These are phyloP conservation scores for Agonum fuliginosum DNA, from an alignment of 2,888 invertebrate genomes.

Conservation along the genomic window DNA sequence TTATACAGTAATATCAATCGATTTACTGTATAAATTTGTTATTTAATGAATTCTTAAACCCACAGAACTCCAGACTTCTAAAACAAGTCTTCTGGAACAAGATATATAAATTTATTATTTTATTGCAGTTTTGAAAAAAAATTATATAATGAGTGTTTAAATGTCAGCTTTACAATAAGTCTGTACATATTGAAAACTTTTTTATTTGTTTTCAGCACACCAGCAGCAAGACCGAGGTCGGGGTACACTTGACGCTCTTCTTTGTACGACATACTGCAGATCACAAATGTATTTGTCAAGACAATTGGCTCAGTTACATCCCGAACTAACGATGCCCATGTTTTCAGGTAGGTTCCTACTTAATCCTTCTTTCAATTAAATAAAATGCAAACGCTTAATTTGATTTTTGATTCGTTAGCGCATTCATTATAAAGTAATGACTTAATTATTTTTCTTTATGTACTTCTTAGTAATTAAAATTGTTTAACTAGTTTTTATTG, in stretches of 20 bases:
- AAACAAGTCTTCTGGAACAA: too few relatives aligned
- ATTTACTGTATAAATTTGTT: too few relatives aligned
- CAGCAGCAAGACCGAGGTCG: conserved; percentile 75
- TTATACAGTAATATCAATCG: too few relatives aligned
- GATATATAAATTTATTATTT: too few relatives aligned
- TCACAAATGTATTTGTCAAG: conserved; percentile 94
- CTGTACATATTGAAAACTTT: too few relatives aligned
- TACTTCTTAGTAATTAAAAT: background rate
- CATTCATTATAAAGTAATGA: conserved; percentile 26
- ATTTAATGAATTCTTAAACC: too few relatives aligned
- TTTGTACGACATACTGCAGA: conserved; percentile 92
- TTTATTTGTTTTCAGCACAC: conserved; percentile 35
- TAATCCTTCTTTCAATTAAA: background rate
- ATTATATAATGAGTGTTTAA: too few relatives aligned
- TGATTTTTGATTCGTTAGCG: background rate
- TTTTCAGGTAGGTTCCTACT: conserved; percentile 87
- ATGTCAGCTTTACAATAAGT: too few relatives aligned
- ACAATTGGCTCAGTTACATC: conserved; percentile 94
- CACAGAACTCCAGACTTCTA: too few relatives aligned
- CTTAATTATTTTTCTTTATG: background rate
- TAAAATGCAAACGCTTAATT: background rate
- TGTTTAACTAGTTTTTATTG: background rate
- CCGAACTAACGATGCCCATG: conserved; percentile 99
- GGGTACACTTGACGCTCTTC: conserved; percentile 89
- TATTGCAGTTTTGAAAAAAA: too few relatives aligned